A percentile compares a stretch with the other conserved stretches of the same genome.
Evolutionary conservation across 2,797 vertebrate species (phyloP).

Genomic region (Poecile montanus): DNA sequence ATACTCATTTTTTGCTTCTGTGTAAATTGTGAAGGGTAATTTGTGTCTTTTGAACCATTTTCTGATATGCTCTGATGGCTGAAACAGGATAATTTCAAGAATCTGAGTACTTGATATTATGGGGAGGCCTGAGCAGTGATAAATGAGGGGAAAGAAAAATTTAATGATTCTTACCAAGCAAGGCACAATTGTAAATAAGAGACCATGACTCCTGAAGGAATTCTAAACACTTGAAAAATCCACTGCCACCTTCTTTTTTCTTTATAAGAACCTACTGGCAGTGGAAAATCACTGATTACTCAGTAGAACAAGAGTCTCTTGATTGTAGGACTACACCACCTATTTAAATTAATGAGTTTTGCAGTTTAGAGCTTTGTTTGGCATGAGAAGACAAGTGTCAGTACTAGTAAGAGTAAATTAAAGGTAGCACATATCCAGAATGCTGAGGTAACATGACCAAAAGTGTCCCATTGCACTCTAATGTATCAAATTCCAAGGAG

Average conservation of each 20-base stretch:
- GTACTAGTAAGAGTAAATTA: background rate
- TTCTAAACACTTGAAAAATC: background rate
- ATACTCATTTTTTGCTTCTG: background rate
- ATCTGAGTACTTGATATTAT: background rate
- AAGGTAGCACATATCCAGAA: background rate
- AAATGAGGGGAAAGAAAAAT: background rate
- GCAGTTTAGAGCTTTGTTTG: background rate
- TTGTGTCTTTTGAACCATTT: background rate
- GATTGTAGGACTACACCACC: background rate
- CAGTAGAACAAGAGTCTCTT: background rate
- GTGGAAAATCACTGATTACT: background rate
- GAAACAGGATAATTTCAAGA: background rate
- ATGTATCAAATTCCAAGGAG: background rate
- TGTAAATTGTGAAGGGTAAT: background rate
- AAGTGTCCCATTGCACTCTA: background rate
- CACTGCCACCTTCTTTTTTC: no score
- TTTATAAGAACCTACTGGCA: background rate
- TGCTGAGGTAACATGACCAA: background rate
- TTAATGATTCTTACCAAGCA: background rate
- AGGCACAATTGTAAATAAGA: background rate
- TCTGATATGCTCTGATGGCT: background rate
- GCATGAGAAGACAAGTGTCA: background rate
- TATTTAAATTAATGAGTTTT: background rate
- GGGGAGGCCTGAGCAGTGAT: background rate
- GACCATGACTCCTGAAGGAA: background rate